phyloP scores from a whole-genome alignment of 2,888 invertebrate species.

The Caradrina clavipalpis region DNA sequence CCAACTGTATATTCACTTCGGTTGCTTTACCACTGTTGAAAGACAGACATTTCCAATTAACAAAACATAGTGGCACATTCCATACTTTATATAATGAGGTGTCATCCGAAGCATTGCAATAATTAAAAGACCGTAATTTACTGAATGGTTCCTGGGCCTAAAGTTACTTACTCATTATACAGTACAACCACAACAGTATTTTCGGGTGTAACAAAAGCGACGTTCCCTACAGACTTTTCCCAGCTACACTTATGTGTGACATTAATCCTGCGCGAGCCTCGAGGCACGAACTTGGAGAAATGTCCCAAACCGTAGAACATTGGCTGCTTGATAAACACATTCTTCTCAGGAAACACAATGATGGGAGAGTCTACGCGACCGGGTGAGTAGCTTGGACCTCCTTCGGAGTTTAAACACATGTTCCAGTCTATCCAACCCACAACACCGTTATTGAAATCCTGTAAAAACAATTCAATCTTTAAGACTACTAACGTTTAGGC shows the following conservation, averaged over 20 bases:
- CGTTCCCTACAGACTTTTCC: constrained; percentile 29
- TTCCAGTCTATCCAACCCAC: constrained; percentile 98
- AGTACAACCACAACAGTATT: constrained; percentile 79
- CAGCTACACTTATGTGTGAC: constrained; percentile 22
- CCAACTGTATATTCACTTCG: constrained; percentile 56
- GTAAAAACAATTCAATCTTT: constrained; percentile 45
- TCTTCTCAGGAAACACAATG: constrained; percentile 87
- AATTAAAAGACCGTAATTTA: too few relatives aligned
- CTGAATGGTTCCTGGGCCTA: background rate
- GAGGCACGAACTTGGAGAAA: constrained; percentile 89
- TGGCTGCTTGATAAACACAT: constrained; percentile 97
- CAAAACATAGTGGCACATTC: background rate
- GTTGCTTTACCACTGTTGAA: constrained; percentile 52
- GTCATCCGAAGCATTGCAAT: too few relatives aligned
- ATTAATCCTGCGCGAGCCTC: constrained; percentile 37
- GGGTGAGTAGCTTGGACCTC: constrained; percentile 95
- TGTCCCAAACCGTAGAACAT: constrained; percentile 97
- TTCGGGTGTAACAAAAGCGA: constrained; percentile 74
- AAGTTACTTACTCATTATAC: constrained; percentile 78
- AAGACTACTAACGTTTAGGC: too few relatives aligned
- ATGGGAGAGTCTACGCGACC: constrained; percentile 95
- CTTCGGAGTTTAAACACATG: constrained; percentile 93
- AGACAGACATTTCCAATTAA: constrained; percentile 12
- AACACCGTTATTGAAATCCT: constrained; percentile 94
- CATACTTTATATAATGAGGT: background rate